Percentiles rank a stretch among this genome's conserved stretches.
Evolutionary conservation across 2,888 invertebrate genomes (phyloP).

Genomic region (Ernsta delagoae): DNA sequence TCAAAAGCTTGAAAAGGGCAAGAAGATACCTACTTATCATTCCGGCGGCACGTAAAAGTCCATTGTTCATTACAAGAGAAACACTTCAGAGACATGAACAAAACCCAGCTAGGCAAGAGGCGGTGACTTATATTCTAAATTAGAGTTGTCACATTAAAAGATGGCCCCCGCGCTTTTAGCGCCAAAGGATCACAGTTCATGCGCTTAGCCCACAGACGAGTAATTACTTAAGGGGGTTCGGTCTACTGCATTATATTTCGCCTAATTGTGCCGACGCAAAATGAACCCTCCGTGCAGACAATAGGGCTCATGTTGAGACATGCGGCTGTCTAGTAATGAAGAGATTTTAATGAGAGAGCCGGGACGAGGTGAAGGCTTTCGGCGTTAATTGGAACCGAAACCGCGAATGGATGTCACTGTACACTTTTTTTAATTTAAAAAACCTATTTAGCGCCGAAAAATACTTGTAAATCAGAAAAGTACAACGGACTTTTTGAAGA

Average conservation of each 20-base stretch:
- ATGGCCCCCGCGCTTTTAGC: constrained; percentile 27
- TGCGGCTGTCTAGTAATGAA: constrained; percentile 27
- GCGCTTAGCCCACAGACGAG: constrained; percentile 33
- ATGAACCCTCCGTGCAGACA: constrained; percentile 9
- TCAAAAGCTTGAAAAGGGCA: too few relatives aligned
- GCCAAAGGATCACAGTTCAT: constrained; percentile 32
- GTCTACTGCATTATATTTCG: constrained; percentile 34
- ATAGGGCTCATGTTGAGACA: neutral
- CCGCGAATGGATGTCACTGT: constrained; percentile 40
- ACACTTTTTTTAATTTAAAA: constrained; percentile 3
- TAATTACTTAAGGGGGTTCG: constrained; percentile 36
- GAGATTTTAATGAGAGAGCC: constrained; percentile 50
- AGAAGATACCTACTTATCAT: too few relatives aligned
- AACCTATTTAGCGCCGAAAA: constrained; percentile 7
- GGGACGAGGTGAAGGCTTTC: constrained; percentile 39
- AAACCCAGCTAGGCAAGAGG: neutral
- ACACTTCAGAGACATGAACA: neutral
- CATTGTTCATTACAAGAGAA: constrained; percentile 4
- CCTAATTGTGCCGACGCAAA: constrained; percentile 1
- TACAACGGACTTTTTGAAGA: neutral
- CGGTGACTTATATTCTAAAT: constrained; percentile 15
- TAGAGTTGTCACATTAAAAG: constrained; percentile 31
- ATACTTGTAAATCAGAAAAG: neutral
- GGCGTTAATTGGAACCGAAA: constrained; percentile 54
- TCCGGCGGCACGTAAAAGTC: too few relatives aligned